Evolutionary conservation across 1,140 invertebrate genomes (phyloP), one percentile per base, ranked within the genome.

Genomic region (Monomorium pharaonis): DNA sequence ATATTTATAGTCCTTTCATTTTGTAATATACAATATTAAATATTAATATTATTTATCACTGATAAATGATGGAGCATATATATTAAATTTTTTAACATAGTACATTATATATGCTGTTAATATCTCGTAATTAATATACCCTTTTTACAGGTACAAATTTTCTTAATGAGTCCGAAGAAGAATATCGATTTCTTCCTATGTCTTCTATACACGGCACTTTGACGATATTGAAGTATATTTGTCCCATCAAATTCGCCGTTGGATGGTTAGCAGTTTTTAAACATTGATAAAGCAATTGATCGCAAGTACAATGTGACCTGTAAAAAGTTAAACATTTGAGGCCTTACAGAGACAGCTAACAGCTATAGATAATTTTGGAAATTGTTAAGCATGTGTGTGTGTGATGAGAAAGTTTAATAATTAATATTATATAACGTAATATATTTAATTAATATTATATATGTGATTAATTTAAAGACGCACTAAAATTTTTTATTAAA

Each of bases 141-240:
- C 75, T 85, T 78, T 90, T 91, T 12, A 87, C 89, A 77, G 90
- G 56, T 74, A 91, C 70, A 78, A 94, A 94, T 69, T 69, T 90
- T 67, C 80, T 89, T 63, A 60, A 30, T 49, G 63, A 21, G 54
- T 42, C 33, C 60, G 58, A 62, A n/a, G 80, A 75, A 60, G 69
- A 16, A 12, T 86, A 33, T 14, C 42, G 42, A 9, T 63, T 76
- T 5, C 88, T 89, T 9, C 95, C 90, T 3, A 90, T 94, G 78
- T 97, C 97, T 62, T 97, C 96, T 69, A 98, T 94, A 87, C 98
- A 98, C 9, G 97, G 96, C 21, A 97, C 96, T 94, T 96, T 96
- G 51, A 98, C 96, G 83, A 98, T 92, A 92, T 98, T 98, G 94
- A 98, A 99, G 90, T 98, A 99, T 70, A 98, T 96, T 85, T 97